Evolutionary conservation across 2,888 invertebrate species (phyloP).

Genomic region (Drosophila niveifrons): DNA sequence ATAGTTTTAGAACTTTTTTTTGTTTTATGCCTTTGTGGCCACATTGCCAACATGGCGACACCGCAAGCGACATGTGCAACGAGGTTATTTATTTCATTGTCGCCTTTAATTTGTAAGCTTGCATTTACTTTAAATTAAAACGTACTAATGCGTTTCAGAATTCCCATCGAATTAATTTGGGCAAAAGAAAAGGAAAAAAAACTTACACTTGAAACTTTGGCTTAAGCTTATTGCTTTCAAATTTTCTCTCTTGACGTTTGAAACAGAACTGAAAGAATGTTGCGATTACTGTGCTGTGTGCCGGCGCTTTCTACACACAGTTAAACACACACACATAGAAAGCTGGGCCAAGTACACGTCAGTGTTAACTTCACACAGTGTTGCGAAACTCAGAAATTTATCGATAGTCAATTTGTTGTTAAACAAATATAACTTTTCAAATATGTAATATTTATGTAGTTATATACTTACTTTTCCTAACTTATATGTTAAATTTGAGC

Average conservation of each 20-base stretch:
- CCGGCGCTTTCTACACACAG: constrained; percentile 67
- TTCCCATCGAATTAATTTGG: constrained; percentile 1
- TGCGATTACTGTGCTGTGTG: constrained; percentile 42
- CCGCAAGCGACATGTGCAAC: constrained; percentile 35
- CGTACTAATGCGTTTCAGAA: neutral
- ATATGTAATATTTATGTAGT: neutral
- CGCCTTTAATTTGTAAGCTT: neutral
- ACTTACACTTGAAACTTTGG: constrained; percentile 56
- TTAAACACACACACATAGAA: constrained; percentile 31
- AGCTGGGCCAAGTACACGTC: constrained; percentile 63
- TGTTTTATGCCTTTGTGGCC: constrained; percentile 4
- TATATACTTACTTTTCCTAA: constrained; percentile 73
- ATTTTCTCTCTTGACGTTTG: constrained; percentile 55
- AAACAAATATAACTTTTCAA: constrained; percentile 42
- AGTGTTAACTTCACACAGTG: constrained; percentile 63
- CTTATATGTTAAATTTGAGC: constrained; percentile 56
- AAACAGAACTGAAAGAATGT: constrained; percentile 67
- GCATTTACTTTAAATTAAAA: constrained; percentile 14
- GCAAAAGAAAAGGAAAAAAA: constrained; percentile 18
- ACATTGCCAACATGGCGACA: constrained; percentile 76
- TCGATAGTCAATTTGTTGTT: constrained; percentile 38
- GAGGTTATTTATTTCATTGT: neutral
- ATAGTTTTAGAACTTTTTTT: constrained; percentile 1
- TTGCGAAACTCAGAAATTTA: constrained; percentile 46
- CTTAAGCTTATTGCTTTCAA: constrained; percentile 20